Base-by-base conservation (phyloP, 1,140 invertebrate species). In the Monomorium pharaonis region DNA sequence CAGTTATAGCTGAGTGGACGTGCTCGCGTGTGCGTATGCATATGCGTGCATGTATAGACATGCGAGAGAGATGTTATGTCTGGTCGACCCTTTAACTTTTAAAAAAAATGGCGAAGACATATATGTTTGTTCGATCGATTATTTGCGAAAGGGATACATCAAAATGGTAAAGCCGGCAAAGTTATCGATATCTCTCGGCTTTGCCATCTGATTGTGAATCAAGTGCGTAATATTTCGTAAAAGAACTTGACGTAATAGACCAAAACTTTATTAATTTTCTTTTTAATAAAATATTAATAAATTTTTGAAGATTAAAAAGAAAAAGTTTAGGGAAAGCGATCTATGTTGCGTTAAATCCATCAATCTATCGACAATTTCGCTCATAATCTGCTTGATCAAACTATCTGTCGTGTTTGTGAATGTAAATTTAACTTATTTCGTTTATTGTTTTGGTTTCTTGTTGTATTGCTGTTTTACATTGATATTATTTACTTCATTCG, bases 1-100 rank as follows among this genome's bases (percentile, higher is more conserved):
- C 67, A 63, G 62, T 74, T 86, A 87, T 33, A 74, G 70, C 70
- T 63, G 85, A 80, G 86, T 81, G 85, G 58, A 88, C 86, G 77
- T 30, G 74, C 58, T 86, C 65, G 69, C 76, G 74, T 78, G 78
- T 87, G 86, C 69, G 80, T 84, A 47, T 42, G 16, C 67, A 49
- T 37, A 67, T 47, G 27, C 49, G 24, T 75, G 69, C 84, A 37
- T 70, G 44, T 47, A 62, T 49, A 12, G 18, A 12, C 16, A 5
- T 1, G 44, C 24, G n/a, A 30, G 27, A 33, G n/a, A 30, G 27
- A 33, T 56, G n/a, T 30, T 70, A 86, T 44, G 42, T 60, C 51
- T 60, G 49, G 5, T 63, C 37, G 37, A 3, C 51, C 14, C 78
- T 90, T 65, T 33, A 76, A 85, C 54, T 58, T 83, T 85, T 88